These are phyloP conservation scores for Vidua chalybeata DNA, from an alignment of 2,113 vertebrate genomes.

Conservation along the genomic window DNA sequence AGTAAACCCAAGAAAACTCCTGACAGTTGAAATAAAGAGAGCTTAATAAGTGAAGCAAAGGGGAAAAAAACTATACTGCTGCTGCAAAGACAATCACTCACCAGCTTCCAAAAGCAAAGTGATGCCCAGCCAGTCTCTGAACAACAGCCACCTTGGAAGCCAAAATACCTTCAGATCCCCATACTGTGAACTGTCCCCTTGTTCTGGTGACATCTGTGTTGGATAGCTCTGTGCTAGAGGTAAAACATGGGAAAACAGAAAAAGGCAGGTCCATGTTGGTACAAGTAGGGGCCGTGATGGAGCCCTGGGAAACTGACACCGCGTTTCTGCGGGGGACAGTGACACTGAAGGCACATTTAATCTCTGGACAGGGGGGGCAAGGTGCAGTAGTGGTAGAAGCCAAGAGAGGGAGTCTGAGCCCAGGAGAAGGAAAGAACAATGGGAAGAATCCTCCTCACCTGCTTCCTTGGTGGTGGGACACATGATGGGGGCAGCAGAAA, in stretches of 20 bases:
- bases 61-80: not conserved
- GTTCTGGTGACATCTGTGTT: not conserved
- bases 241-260: not conserved
- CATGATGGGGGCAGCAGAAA: not conserved
- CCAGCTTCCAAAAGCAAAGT: not conserved
- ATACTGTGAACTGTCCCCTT: not conserved
- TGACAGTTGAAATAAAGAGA: not conserved
- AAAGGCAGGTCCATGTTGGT: not conserved
- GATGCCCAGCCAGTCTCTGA: not conserved
- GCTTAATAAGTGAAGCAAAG: not conserved
- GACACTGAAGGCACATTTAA: not conserved
- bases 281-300: not conserved
- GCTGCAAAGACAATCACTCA: not conserved
- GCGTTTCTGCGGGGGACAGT: not conserved
- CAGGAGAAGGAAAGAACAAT: not conserved
- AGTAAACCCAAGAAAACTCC: not conserved
- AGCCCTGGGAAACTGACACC: not conserved
- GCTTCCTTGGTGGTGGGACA: not conserved
- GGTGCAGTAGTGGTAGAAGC: not conserved
- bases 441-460: not conserved
- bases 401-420: slow-evolving; percentile 39
- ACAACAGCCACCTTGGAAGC: not conserved
- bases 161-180: not conserved
- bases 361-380: not conserved
- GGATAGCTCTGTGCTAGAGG: not conserved